phyloP scores from a whole-genome alignment of 1,140 invertebrate species.

The Metaphire vulgaris region DNA sequence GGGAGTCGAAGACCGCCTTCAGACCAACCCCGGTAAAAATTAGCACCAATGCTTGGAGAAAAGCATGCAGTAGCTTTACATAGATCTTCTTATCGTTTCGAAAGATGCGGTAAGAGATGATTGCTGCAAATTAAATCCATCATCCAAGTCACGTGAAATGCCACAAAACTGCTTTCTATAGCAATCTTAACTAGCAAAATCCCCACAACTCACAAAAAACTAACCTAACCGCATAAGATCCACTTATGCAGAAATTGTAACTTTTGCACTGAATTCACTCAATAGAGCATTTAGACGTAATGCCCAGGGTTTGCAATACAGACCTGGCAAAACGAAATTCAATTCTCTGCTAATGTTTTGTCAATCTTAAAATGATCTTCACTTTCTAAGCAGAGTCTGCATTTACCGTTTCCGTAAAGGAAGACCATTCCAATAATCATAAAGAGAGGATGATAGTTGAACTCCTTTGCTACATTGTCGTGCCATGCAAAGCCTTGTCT shows the following conservation, averaged over 20 bases:
- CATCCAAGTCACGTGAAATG: neutral
- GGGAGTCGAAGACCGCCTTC: conserved; percentile 76
- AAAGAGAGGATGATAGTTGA: conserved; percentile 83
- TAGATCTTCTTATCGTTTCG: conserved; percentile 66
- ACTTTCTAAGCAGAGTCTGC: too few relatives aligned
- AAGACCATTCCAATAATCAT: conserved; percentile 80
- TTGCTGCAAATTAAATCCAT: conserved; percentile 56
- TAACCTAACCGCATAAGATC: too few relatives aligned
- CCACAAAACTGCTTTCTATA: neutral
- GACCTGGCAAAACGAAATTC: too few relatives aligned
- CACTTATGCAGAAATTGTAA: too few relatives aligned
- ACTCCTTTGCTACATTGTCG: conserved; percentile 63
- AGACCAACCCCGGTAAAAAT: conserved; percentile 64
- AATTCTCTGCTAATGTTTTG: too few relatives aligned
- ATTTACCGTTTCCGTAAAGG: conserved; percentile 77
- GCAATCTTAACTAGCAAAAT: too few relatives aligned
- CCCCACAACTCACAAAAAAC: too few relatives aligned
- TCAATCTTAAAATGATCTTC: too few relatives aligned
- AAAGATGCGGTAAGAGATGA: conserved; percentile 74
- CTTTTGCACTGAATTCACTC: too few relatives aligned
- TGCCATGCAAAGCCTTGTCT: conserved; percentile 73
- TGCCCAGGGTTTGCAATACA: too few relatives aligned
- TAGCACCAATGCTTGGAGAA: conserved; percentile 63
- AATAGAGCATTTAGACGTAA: too few relatives aligned
- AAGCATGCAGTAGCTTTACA: conserved; percentile 70